Evolutionary conservation across 2,113 vertebrate genomes (phyloP), one percentile per base, ranked within the genome.

Genomic region (Microcebus ravelobensis): DNA sequence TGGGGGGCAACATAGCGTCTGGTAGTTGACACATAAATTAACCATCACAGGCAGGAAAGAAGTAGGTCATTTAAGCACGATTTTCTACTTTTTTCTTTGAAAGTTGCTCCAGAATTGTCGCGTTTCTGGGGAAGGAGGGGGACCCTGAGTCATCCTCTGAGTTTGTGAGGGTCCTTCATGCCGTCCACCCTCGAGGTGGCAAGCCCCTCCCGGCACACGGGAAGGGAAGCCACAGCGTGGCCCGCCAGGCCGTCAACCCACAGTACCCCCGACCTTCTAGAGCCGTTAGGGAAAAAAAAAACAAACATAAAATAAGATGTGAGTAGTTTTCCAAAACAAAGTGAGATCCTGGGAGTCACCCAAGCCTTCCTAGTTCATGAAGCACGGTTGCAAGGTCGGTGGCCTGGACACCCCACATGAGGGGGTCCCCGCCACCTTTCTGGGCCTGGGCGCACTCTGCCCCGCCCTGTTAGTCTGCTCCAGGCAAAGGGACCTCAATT

Each of bases 111-210:
- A 48, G 85, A 57, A 63, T 7, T 34, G 29, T 34, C 50, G 4
- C 7, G 4, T 45, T 55, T 36, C 5, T 20, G 27, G 23, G 52
- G 25, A n/a, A 9, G 8, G 31, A 29, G 4, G 3, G 20, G n/a
- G 20, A 6, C 27, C 6, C 52, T 23, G 23, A 3, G 18, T 17
- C 63, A 9, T 5, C 34, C 34, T 21, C 34, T 2, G 18, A 25
- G 23, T 21, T 45, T 39, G 2, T 9, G 57, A 42, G 6, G 31
- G 36, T 12, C 73, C 67, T 67, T 59, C 3, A 9, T 45, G 65
- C 3, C 0, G 1, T 0, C 4, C 5, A 5, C 23, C 17, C 31
- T n/a, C 12, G 45, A 8, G 61, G 12, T 17, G 25, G 1, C 23
- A 11, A 36, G 23, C 25, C 29, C 20, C 5, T 20, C 7, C 10